Evolutionary conservation across 2,797 vertebrate genomes (phyloP), one percentile per base, ranked within the genome.

Genomic region (Meda fulgida): DNA sequence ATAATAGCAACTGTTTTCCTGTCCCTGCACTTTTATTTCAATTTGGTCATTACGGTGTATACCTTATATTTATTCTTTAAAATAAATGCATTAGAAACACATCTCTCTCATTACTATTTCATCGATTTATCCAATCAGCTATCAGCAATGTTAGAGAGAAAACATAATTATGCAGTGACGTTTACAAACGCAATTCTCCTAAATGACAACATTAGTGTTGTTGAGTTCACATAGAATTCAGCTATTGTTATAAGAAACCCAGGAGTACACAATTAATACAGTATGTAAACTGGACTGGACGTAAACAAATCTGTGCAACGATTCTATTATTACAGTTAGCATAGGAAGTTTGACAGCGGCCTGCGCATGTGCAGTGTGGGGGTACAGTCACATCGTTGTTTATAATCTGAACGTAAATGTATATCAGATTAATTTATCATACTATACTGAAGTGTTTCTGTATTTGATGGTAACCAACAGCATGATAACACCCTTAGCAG

Each of bases 281-380:
- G 9, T 3, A 23, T 8, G 29, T n/a, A 31, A 38, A 76, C 46
- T n/a, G 71, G 34, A 36, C 75, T 29, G 21, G 51, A 60, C 34
- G 21, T 46, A 60, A 77, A 69, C 48, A 69, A 78, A 76, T 51
- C 40, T 53, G 31, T 72, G 53, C 34, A 31, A 51, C 66, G 34
- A 14, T 21, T 31, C 21, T 29, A 71, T 55, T 51, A 40, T 53
- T 14, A 69, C 36, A 75, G 69, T 23, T 43, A 84, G 58, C 53
- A 51, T 65, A 78, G 79, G 81, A 86, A 88, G 89, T 87, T 90
- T 89, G 84, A 58, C 79, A 80, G 81, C 79, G 65, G 79, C 85
- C 29, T 91, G 92, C 95, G 94, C 95, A 23, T 93, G 95, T 86
- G 94, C 91, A 84, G 26, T 51, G 90, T 89, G 89, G 89, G 92